Base-by-base conservation (phyloP, 2,888 invertebrate genomes). In the Andrena bicolor region DNA sequence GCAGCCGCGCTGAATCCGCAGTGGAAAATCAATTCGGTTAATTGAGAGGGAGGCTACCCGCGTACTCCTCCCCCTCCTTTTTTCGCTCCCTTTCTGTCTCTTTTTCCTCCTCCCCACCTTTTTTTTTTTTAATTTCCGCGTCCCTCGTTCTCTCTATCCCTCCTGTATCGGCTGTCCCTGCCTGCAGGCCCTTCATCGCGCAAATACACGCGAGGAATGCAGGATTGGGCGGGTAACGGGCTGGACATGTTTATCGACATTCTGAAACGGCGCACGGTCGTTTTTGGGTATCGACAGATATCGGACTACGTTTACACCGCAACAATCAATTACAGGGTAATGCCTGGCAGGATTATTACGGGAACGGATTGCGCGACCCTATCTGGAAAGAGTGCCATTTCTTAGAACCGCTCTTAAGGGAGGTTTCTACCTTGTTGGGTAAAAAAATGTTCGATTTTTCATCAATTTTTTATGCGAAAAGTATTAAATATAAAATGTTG, bases 1-100 rank as follows among this genome's bases (percentile, higher is more conserved):
- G 65, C 63, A 72, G 65, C 58, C 77, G 64, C 65, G 70, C 74
- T 79, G 82, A 87, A 86, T 88, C 76, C 84, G 74, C 82, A 76
- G 81, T 77, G 82, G 87, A 86, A 90, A 90, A 91, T 91, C 91
- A 91, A 91, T 91, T 91, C 90, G 88, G 89, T 91, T 91, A 91
- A 91, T 91, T 91, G 91, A 91, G 91, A 91, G 91, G 87, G 88
- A 86, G 85, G 83, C 76, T 75, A 71, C 80, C 41, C 85, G 83
- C 69, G 76, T 64, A 70, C 61, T 76, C 75, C 83, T 71, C 75
- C 80, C 65, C 70, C 26, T 53, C 32, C 41, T 66, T 70, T 41
- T 41, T 48, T 23, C 41, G 3, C 49, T 60, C 41, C 20, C 26
- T 51, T 53, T 65, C n/a, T 60, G 48, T 49, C 48, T 35, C 28